Evolutionary conservation across 2,797 vertebrate genomes (phyloP), one percentile per base, ranked within the genome.

Genomic region (Hylomyscus alleni): DNA sequence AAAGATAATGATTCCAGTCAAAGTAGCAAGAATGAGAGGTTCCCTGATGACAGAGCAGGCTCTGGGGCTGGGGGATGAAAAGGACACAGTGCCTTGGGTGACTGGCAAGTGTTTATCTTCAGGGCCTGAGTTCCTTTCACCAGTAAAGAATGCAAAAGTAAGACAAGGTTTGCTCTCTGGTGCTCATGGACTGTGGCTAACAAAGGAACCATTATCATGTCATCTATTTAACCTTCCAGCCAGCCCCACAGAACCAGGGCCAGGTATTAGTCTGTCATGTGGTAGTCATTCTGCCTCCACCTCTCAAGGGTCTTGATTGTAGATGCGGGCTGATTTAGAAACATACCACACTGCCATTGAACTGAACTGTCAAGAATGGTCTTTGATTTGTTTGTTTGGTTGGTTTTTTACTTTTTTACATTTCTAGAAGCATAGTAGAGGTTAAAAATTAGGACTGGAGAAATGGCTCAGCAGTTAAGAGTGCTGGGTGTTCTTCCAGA

Each of bases 381-480:
- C 40, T 84, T 44, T 62, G n/a, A 4, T 31, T n/a, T n/a, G 29
- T 1, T 60, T 26, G 14, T 19, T 69, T n/a, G 14, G 29, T 69
- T n/a, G 14, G 29, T 80, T 34, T 12, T 6, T 52, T 58, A 22
- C 17, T 44, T 47, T 65, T 65, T 84, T 47, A 65, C 13, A 29
- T 86, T 95, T 95, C 67, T 93, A n/a, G 52, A 73, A 56, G 75
- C 92, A 84, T 65, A 84, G 40, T 84, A 62, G 29, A 47, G 19
- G 40, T 47, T 65, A 19, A 77, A 15, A 50, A 29, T 29, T 76
- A 76, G 26, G 24, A 29, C 24, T 76, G 24, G 44, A 76, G 75
- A 76, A 24, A 76, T 76, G 44, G 24, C 75, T 76, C 24, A 29
- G 24, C 13, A 26, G 26, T 47, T 47, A 76, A 47, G 44, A 47